These are phyloP conservation scores for Cetonia aurata DNA, from an alignment of 2,888 invertebrate species.

Conservation along the genomic window DNA sequence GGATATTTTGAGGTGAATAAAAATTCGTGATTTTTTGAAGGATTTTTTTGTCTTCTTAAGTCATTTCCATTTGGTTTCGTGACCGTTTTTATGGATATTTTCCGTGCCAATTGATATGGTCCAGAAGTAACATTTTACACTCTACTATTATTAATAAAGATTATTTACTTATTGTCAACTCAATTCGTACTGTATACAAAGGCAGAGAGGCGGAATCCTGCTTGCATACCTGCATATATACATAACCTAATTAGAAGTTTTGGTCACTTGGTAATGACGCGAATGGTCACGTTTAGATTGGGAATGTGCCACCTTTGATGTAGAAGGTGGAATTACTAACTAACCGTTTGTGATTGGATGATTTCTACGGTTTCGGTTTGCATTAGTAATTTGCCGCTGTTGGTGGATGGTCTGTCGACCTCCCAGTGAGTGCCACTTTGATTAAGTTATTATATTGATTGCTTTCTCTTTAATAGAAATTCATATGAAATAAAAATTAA, in stretches of 20 bases:
- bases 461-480: not conserved
- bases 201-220: not conserved
- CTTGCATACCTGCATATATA: not conserved
- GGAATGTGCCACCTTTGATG: not conserved
- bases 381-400: constrained; percentile 2
- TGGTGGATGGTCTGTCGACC: not conserved
- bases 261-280: constrained; percentile 13
- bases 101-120: too few species aligned
- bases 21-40: too few species aligned
- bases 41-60: too few species aligned
- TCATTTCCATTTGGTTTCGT: too few species aligned
- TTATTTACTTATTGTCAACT: too few species aligned
- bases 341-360: constrained; percentile 11
- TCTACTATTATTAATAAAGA: too few species aligned
- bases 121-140: too few species aligned
- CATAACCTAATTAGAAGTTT: constrained; percentile 4
- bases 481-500: too few species aligned
- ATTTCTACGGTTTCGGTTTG: constrained; percentile 1
- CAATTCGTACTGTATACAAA: not conserved
- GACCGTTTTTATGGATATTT: too few species aligned
- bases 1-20: too few species aligned
- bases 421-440: too few species aligned
- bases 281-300: not conserved
- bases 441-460: not conserved
- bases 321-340: not conserved